Conservation (phyloP, 2,888 invertebrate species). For the Toxonevra muliebris region DNA sequence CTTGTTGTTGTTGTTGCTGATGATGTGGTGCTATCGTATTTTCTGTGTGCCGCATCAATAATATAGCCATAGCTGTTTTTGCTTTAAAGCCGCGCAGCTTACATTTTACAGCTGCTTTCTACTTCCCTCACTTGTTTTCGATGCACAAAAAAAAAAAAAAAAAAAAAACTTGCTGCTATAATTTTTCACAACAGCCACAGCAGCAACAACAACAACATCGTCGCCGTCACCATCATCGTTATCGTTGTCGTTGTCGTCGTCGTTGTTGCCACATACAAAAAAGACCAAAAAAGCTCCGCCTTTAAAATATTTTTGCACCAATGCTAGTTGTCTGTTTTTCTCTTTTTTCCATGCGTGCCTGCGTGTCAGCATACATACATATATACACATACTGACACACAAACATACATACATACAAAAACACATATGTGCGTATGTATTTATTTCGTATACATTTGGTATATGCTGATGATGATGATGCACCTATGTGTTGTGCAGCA, state of each 20-base stretch:
- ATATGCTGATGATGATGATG: slow-evolving; percentile 13
- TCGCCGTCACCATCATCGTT: slow-evolving; percentile 11
- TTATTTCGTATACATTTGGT: not conserved
- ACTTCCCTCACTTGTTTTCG: slow-evolving; percentile 28
- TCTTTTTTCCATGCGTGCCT: slow-evolving; percentile 53
- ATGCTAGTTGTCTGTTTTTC: slow-evolving; percentile 60
- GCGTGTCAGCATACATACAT: not conserved
- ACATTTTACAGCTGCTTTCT: too few relatives aligned
- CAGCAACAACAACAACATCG: slow-evolving; percentile 23
- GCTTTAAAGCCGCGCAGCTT: not conserved
- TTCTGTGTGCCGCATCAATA: slow-evolving; percentile 3
- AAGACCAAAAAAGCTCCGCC: slow-evolving; percentile 63
- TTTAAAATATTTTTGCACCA: slow-evolving; percentile 61
- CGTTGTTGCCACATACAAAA: slow-evolving; percentile 44
- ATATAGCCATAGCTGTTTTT: not conserved
- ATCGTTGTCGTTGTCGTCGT: not conserved
- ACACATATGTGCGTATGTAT: too few relatives aligned
- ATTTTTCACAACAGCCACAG: slow-evolving; percentile 11
- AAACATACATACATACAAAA: too few relatives aligned
- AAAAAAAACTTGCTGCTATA: slow-evolving; percentile 18
- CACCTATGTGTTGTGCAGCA: slow-evolving; percentile 2
- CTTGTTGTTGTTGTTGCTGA: slow-evolving; percentile 40
- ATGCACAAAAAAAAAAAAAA: slow-evolving; percentile 29
- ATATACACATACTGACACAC: not conserved
- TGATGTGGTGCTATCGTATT: slow-evolving; percentile 36